Evolutionary conservation across 2,797 vertebrate species (phyloP).

Genomic region (Sebastes goodei): DNA sequence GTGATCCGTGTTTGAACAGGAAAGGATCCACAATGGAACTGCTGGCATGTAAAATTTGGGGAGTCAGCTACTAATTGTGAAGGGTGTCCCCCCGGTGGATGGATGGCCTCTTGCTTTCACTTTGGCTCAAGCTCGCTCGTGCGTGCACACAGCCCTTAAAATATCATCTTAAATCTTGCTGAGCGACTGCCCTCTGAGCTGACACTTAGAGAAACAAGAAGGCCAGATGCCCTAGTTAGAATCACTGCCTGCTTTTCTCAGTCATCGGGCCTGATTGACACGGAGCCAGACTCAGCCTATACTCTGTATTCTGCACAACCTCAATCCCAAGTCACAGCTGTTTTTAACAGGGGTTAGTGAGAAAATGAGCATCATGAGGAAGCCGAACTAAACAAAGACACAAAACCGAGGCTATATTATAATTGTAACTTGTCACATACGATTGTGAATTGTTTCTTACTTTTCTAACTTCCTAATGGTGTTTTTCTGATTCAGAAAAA

Average conservation of each 20-base stretch:
- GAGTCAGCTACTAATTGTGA: constrained; percentile 7
- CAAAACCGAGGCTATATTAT: neutral
- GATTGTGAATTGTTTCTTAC: neutral
- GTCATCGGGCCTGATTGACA: constrained; percentile 22
- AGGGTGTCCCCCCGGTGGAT: neutral
- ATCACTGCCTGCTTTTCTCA: constrained; percentile 22
- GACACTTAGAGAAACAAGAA: constrained; percentile 46
- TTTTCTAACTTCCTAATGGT: neutral
- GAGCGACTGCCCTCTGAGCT: constrained; percentile 41
- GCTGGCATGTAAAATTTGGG: neutral
- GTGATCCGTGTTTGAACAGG: neutral
- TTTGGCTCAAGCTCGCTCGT: constrained; percentile 21
- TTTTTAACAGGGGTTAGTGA: neutral
- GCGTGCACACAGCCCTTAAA: constrained; percentile 35
- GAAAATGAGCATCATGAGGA: neutral
- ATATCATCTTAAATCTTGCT: constrained; percentile 52
- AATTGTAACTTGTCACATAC: neutral
- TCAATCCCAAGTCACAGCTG: neutral
- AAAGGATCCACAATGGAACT: neutral
- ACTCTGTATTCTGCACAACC: constrained; percentile 6
- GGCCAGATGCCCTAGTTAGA: constrained; percentile 49
- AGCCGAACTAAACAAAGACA: neutral
- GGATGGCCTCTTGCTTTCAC: constrained; percentile 29
- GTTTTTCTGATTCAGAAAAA: neutral
- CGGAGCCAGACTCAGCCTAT: neutral